phyloP scores from a whole-genome alignment of 2,888 invertebrate species.

The Bhutanitis thaidina region DNA sequence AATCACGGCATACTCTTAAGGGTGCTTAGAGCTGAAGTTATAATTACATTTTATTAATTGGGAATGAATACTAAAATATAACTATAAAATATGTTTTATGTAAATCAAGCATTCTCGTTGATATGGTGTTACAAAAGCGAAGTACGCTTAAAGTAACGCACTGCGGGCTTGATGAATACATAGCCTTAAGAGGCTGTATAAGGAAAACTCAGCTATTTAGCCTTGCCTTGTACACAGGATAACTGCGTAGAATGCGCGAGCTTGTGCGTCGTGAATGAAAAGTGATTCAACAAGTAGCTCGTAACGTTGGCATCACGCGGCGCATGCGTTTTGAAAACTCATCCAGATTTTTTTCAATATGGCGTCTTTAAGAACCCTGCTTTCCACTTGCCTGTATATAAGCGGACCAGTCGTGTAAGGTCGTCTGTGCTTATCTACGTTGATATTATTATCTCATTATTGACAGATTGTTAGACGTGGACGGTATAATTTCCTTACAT shows the following conservation, averaged over 20 bases:
- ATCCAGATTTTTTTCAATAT: conserved; percentile 45
- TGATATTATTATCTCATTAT: neutral
- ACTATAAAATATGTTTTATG: too few species aligned
- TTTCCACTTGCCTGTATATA: conserved; percentile 7
- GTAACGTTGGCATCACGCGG: conserved; percentile 28
- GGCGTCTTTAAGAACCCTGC: conserved; percentile 33
- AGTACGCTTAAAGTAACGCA: neutral
- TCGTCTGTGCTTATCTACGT: neutral
- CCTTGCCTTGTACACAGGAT: conserved; percentile 24
- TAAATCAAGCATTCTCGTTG: too few species aligned
- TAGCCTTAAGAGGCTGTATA: neutral
- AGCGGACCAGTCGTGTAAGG: conserved; percentile 4
- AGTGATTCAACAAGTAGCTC: conserved; percentile 69
- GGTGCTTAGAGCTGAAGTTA: too few species aligned
- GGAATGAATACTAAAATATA: too few species aligned
- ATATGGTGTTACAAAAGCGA: too few species aligned
- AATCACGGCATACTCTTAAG: too few species aligned
- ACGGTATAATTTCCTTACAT: neutral
- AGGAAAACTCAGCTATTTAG: conserved; percentile 10
- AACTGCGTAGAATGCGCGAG: conserved; percentile 63
- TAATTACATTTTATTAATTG: too few species aligned
- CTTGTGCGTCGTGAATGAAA: conserved; percentile 67
- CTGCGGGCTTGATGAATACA: neutral
- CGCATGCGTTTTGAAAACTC: conserved; percentile 48
- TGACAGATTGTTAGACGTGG: neutral